Evolutionary conservation across 1,140 invertebrate species (phyloP).

Genomic region (Panagrolaimus sp.): DNA sequence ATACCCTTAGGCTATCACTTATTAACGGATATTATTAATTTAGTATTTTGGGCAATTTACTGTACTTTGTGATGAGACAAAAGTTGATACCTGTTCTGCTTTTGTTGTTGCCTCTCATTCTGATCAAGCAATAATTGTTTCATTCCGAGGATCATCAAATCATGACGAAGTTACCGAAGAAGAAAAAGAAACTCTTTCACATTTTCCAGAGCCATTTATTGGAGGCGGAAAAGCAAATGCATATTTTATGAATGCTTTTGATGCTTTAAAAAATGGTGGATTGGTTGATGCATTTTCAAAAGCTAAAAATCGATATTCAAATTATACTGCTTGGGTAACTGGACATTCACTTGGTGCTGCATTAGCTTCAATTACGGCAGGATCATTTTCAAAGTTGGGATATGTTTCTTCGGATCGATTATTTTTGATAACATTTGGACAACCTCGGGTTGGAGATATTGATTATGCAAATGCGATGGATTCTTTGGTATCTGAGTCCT

Average conservation of each 20-base stretch:
- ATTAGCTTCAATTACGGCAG: slow-evolving; percentile 42
- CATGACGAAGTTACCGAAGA: slow-evolving; percentile 39
- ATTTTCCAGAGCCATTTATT: slow-evolving; percentile 24
- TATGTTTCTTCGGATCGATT: slow-evolving; percentile 20
- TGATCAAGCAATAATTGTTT: slow-evolving; percentile 36
- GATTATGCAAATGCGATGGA: slow-evolving; percentile 38
- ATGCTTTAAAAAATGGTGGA: slow-evolving; percentile 33
- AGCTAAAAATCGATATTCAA: slow-evolving; percentile 29
- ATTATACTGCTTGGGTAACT: slow-evolving; percentile 47
- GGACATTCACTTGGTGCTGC: slow-evolving; percentile 46
- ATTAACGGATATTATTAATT: too few relatives aligned
- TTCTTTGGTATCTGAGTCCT: slow-evolving; percentile 20
- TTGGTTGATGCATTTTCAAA: slow-evolving; percentile 36
- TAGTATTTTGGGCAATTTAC: slow-evolving; percentile 28
- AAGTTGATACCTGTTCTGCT: slow-evolving; percentile 38
- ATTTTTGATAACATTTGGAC: slow-evolving; percentile 44
- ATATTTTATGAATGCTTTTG: slow-evolving; percentile 44
- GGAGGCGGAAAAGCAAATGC: slow-evolving; percentile 39
- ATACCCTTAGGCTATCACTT: too few relatives aligned
- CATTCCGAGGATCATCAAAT: slow-evolving; percentile 43
- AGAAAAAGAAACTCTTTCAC: slow-evolving; percentile 38
- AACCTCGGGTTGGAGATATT: slow-evolving; percentile 43
- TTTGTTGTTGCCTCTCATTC: slow-evolving; percentile 31
- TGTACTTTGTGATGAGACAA: slow-evolving; percentile 26
- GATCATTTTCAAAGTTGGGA: slow-evolving; percentile 24